Evolutionary conservation across 2,888 invertebrate genomes (phyloP), one percentile per base, ranked within the genome.

Genomic region (Tenthredo livida): DNA sequence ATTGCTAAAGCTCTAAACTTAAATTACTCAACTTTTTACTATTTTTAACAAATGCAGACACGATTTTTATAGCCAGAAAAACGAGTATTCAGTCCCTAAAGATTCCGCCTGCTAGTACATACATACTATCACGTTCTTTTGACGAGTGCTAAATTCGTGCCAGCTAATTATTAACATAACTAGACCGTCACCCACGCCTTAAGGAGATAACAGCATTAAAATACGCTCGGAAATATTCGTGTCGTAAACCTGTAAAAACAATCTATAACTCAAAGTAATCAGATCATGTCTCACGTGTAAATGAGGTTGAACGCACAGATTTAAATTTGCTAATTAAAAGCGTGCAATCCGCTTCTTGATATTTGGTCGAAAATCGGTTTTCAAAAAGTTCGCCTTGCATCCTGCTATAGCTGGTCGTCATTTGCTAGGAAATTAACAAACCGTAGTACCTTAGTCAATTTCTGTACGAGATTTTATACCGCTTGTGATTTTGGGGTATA

Each of bases 141-240:
- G 7, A 29, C 50, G 33, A 29, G 12, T 21, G n/a, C 77, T 77
- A 54, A 77, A 29, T 29, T 50, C 50, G 54, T 77, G 54, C 54
- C 77, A 77, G 54, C 50, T 54, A 50, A 40, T 77, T 54, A 50
- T 29, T 77, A 54, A 29, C 77, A 40, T 2, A 77, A 77, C 50
- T 77, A 77, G 50, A 54, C 25, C 50, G 17, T 54, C 77, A 7
- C 77, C 77, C 25, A 54, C 77, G 77, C 77, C n/a, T 12, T 77
- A 9, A 29, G 33, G 21, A 15, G 47, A 77, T 50, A 43, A 54
- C 17, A 77, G 54, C 29, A 25, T n/a, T 77, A 50, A 77, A 54
- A 17, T 54, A 54, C 29, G 25, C 17, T 33, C 54, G 3, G 47
- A 33, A 50, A 77, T 25, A 54, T 77, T 77, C 29, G 12, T 54